Evolutionary conservation across 2,113 vertebrate species (phyloP).

Genomic region (Embiotoca jacksoni): DNA sequence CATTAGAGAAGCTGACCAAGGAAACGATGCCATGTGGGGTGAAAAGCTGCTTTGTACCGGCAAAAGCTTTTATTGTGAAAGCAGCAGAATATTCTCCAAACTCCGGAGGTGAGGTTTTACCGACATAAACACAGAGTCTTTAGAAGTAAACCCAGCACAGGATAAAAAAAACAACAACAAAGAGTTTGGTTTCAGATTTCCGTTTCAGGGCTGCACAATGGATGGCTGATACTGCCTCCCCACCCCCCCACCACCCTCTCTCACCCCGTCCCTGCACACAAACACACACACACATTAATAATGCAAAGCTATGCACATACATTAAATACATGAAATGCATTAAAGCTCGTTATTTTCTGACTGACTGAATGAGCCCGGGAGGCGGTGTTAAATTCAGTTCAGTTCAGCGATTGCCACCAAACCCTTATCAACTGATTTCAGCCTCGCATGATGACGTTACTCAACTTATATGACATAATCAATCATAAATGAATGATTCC

Average conservation of each 20-base stretch:
- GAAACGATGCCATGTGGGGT: constrained; percentile 10
- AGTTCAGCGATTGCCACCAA: constrained; percentile 34
- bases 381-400: constrained; percentile 33
- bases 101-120: constrained; percentile 27
- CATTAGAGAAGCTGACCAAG: constrained; percentile 26
- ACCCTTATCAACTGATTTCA: constrained; percentile 49
- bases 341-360: constrained; percentile 24
- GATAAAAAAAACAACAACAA: neutral
- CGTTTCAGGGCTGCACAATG: constrained; percentile 22
- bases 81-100: constrained; percentile 38
- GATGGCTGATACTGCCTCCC: constrained; percentile 23
- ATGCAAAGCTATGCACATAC: constrained; percentile 58
- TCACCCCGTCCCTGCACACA: constrained; percentile 72
- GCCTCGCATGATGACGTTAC: too few relatives aligned
- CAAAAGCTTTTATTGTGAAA: constrained; percentile 46
- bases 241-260: constrained; percentile 54
- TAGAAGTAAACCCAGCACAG: constrained; percentile 17
- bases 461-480: too few relatives aligned
- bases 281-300: constrained; percentile 49
- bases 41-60: constrained; percentile 43
- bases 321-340: constrained; percentile 44
- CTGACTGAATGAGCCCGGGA: constrained; percentile 51
- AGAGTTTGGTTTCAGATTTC: constrained; percentile 1
- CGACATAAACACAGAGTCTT: neutral
- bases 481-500: neutral